A percentile compares a stretch with the other conserved stretches of the same genome.
Conservation (phyloP, 2,797 vertebrate genomes). For the Rhabdophis nuchalis region DNA sequence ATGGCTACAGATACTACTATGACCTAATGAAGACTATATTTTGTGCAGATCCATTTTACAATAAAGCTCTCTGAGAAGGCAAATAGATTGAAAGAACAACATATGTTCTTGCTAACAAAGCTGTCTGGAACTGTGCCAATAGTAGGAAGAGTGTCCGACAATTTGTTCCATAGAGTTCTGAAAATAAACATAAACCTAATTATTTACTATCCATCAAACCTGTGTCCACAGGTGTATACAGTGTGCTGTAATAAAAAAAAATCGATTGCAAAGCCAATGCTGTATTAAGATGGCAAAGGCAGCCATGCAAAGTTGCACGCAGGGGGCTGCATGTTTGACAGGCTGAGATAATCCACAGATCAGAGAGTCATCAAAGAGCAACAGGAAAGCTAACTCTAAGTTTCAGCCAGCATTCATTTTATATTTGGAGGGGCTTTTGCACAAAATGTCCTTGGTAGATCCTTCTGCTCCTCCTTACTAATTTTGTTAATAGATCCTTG, state of each 20-base stretch:
- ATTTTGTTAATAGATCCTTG: neutral
- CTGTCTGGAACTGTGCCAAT: neutral
- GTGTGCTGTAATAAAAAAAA: neutral
- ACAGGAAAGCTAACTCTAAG: neutral
- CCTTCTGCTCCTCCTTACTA: neutral
- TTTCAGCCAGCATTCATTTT: neutral
- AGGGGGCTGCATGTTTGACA: neutral
- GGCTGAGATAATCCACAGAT: neutral
- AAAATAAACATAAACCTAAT: neutral
- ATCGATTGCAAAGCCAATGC: neutral
- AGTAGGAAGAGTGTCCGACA: neutral
- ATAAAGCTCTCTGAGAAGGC: neutral
- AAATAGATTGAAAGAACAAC: neutral
- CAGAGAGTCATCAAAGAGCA: neutral
- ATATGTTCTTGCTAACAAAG: slow-evolving; percentile 18
- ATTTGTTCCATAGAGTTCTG: neutral
- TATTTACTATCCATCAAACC: neutral
- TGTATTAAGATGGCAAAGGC: neutral
- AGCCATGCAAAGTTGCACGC: neutral
- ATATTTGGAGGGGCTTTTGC: neutral
- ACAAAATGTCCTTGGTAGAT: neutral
- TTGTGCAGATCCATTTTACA: neutral
- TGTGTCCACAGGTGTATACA: no score
- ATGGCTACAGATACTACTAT: neutral
- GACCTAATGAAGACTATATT: neutral